A percentile compares a stretch with the other conserved stretches of the same genome.
Evolutionary conservation across 2,888 invertebrate genomes (phyloP).

Genomic region (Phengaris arion): DNA sequence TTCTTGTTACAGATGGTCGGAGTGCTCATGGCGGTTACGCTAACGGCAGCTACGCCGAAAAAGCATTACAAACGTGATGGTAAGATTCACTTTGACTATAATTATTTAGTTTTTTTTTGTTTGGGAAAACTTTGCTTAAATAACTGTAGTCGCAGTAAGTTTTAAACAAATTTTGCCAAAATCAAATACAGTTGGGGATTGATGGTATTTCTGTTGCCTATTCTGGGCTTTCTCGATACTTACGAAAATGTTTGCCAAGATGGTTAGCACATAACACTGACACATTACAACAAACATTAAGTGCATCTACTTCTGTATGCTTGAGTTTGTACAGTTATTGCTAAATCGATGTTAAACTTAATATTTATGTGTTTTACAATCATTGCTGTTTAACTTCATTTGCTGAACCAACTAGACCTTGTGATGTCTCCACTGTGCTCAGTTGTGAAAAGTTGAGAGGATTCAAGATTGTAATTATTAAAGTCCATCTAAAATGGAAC

Average conservation of each 20-base stretch:
- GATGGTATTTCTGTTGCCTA: not conserved
- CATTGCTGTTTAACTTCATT: not conserved
- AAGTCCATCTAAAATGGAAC: no score
- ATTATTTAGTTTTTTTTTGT: not conserved
- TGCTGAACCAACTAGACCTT: not conserved
- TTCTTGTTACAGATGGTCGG: conserved; percentile 57
- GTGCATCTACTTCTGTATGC: not conserved
- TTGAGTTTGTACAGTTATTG: not conserved
- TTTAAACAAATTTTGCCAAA: no score
- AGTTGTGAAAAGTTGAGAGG: not conserved
- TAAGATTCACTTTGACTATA: conserved; percentile 41
- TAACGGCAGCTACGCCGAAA: conserved; percentile 51
- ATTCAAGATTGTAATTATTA: not conserved
- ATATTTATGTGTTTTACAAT: conserved; percentile 1
- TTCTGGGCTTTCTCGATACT: not conserved
- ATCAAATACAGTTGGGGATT: not conserved
- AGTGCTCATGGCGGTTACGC: conserved; percentile 49
- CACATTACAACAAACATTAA: conserved; percentile 6
- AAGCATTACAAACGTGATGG: conserved; percentile 68
- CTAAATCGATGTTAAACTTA: not conserved
- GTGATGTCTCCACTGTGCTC: not conserved
- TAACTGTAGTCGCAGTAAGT: not conserved
- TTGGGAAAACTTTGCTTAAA: not conserved
- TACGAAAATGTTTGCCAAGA: not conserved
- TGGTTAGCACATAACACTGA: not conserved